Conservation (phyloP, 2,113 vertebrate species). For the Zingel zingel region DNA sequence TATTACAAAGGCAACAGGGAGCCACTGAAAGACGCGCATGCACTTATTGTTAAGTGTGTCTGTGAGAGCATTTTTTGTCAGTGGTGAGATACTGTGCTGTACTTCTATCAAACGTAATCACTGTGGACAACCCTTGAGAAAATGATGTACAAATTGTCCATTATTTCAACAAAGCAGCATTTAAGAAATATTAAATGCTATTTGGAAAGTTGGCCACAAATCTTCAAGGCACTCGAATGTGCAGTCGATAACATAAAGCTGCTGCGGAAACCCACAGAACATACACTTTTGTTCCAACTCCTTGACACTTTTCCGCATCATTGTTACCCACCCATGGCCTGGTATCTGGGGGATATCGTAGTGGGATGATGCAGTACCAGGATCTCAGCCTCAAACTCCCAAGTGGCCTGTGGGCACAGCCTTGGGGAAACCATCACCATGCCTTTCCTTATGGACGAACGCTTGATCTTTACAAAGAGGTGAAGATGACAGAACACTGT, state of each 20-base stretch:
- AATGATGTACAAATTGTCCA: not conserved
- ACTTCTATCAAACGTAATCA: too few species aligned
- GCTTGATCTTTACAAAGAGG: conserved; percentile 90
- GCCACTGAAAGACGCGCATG: not conserved
- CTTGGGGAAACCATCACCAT: conserved; percentile 99
- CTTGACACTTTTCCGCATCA: not conserved
- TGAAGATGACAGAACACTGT: not conserved
- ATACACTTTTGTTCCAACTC: not conserved
- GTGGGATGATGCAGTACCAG: conserved; percentile 97
- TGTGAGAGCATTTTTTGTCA: not conserved
- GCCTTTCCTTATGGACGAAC: conserved; percentile 96
- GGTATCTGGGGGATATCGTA: conserved; percentile 97
- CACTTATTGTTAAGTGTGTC: not conserved
- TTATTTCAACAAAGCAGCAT: not conserved
- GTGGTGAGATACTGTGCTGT: not conserved
- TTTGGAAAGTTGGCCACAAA: not conserved
- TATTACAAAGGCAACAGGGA: not conserved
- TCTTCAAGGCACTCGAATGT: not conserved
- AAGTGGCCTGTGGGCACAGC: conserved; percentile 95
- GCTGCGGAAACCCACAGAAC: not conserved
- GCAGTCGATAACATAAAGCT: not conserved
- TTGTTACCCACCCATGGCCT: conserved; percentile 93
- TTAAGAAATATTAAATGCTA: not conserved
- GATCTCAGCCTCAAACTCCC: conserved; percentile 99
- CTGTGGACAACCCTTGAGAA: not conserved